phyloP scores from a whole-genome alignment of 2,113 vertebrate species.

The Rhagologus leucostigma region DNA sequence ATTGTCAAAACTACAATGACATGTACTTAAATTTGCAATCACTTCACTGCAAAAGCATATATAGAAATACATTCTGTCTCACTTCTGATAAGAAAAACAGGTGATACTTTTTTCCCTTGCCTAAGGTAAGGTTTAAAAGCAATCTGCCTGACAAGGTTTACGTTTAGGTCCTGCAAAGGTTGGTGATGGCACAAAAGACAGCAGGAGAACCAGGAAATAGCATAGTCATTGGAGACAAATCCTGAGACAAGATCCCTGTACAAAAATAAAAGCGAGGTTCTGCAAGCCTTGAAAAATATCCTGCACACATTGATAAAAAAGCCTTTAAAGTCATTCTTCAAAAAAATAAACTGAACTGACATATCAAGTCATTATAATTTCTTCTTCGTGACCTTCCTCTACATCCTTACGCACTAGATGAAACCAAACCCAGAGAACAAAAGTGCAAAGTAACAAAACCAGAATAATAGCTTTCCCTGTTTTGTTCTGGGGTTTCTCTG shows the following conservation, averaged over 20 bases:
- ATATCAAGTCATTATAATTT: neutral
- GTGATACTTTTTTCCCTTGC: neutral
- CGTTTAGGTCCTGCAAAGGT: neutral
- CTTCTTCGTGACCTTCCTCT: neutral
- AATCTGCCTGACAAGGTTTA: neutral
- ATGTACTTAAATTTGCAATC: neutral
- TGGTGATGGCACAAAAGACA: neutral
- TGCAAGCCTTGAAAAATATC: neutral
- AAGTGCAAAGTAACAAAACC: neutral
- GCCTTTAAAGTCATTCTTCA: neutral
- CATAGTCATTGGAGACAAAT: neutral
- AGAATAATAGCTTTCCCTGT: neutral
- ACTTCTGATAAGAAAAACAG: neutral
- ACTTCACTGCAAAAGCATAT: neutral
- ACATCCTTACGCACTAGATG: neutral
- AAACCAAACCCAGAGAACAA: neutral
- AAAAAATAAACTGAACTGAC: neutral
- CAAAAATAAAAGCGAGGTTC: neutral
- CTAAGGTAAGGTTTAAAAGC: neutral
- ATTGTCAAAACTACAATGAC: neutral
- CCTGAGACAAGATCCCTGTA: neutral
- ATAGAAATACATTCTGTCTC: neutral
- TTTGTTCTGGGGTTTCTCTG: neutral
- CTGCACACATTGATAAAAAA: neutral
- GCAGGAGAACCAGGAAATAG: neutral